Percentiles rank a stretch among this genome's conserved stretches.
Conservation (phyloP, 2,797 vertebrate species). For the Eulemur albifrons region DNA sequence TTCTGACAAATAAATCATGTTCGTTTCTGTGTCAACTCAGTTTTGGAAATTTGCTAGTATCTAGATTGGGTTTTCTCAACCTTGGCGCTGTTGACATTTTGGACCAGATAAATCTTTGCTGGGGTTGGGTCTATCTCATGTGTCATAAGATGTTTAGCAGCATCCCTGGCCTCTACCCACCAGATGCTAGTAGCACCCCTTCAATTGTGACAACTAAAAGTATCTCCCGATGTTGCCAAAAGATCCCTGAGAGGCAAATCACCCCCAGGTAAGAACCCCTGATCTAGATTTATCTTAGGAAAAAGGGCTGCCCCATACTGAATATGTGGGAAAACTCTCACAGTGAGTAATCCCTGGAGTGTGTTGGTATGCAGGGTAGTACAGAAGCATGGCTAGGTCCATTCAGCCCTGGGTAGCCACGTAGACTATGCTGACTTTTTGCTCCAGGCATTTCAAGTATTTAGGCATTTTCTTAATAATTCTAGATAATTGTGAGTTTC, state of each 20-base stretch:
- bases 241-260: not conserved
- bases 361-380: not conserved
- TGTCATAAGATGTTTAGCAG: not conserved
- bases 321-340: not conserved
- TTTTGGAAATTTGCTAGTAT: conserved; percentile 10
- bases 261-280: not conserved
- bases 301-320: not conserved
- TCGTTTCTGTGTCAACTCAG: not conserved
- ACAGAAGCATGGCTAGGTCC: not conserved
- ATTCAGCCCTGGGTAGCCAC: not conserved
- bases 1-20: not conserved
- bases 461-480: not conserved
- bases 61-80: not conserved
- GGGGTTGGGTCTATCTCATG: not conserved
- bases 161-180: not conserved
- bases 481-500: not conserved
- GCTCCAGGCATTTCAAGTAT: not conserved
- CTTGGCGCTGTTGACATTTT: not conserved
- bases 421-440: not conserved
- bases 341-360: not conserved
- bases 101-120: conserved; percentile 6
- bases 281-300: not conserved
- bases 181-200: not conserved
- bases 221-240: not conserved
- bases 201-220: not conserved